Evolutionary conservation across 2,113 vertebrate genomes (phyloP), one percentile per base, ranked within the genome.

Genomic region (Marmota monax): DNA sequence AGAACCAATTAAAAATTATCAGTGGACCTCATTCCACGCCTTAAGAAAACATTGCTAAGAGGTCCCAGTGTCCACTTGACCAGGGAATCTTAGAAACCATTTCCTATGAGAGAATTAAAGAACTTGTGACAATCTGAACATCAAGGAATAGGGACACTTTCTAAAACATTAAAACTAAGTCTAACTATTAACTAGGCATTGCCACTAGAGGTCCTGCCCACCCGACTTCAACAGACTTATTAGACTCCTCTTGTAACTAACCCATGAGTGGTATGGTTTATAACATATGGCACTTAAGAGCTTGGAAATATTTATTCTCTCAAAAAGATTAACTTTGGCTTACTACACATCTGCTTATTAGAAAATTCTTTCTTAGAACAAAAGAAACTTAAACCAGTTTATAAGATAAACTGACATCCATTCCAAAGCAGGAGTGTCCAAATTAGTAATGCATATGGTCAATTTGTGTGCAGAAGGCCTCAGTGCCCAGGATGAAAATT

Each of bases 191-290:
- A 87, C 85, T 84, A 96, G 37, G 89, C 63, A 1, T 58, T 67
- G 51, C 90, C 95, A 90, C 86, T 94, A 73, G 87, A 88, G 83
- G 93, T 93, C 94, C 93, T 7, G n/a, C 90, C 79, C 90, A 58
- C 69, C 73, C 2, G 27, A 67, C 53, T 67, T 92, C 70, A 67
- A 17, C 18, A 22, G 63, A 51, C 37, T 83, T 34, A 9, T 45
- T 69, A 72, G 58, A 42, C 5, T 73, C 37, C 16, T n/a, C 39
- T 61, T 69, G 4, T 88, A 92, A 79, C 73, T 58, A 93, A 78
- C 61, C 56, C 45, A n/a, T 42, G 39, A 23, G 74, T 53, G 13
- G 12, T 85, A 16, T 78, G 61, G 80, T 82, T 94, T 95, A n/a
- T 87, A 88, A 80, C 29, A 63, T 45, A 13, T 67, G 45, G 6